phyloP scores from a whole-genome alignment of 2,888 invertebrate species.

The Troglohyphantes excavatus region DNA sequence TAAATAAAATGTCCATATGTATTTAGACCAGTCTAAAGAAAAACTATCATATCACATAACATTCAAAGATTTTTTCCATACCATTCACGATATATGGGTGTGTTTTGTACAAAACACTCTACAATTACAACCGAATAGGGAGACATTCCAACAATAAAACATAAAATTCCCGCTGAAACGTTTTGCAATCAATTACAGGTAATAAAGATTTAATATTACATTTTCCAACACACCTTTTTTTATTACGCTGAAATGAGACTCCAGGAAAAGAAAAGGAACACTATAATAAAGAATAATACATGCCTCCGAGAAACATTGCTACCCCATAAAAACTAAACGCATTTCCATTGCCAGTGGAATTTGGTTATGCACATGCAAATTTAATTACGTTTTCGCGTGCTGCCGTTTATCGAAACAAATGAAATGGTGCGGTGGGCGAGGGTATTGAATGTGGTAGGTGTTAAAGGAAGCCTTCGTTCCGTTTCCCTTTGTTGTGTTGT shows the following conservation, averaged over 20 bases:
- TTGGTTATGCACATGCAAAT: conserved; percentile 54
- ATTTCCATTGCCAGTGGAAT: conserved; percentile 11
- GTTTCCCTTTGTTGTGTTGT: background rate
- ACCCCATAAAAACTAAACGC: conserved; percentile 19
- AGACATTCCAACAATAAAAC: too few relatives aligned
- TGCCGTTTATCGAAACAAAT: conserved; percentile 32
- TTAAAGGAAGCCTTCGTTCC: conserved; percentile 63
- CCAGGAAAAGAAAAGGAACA: background rate
- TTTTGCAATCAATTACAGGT: too few relatives aligned
- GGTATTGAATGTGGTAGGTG: conserved; percentile 13
- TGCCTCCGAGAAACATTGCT: background rate
- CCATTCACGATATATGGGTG: too few relatives aligned
- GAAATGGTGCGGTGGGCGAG: conserved; percentile 7
- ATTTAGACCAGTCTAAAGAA: too few relatives aligned
- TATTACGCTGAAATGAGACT: background rate
- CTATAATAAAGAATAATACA: background rate
- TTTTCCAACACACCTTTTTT: too few relatives aligned
- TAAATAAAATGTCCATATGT: too few relatives aligned
- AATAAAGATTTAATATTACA: too few relatives aligned
- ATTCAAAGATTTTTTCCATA: too few relatives aligned
- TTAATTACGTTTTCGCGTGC: conserved; percentile 67
- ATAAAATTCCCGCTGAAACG: too few relatives aligned
- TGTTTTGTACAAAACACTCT: too few relatives aligned
- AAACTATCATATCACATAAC: too few relatives aligned
- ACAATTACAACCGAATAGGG: too few relatives aligned